A percentile compares a stretch with the other conserved stretches of the same genome.
Conservation (phyloP, 2,888 invertebrate genomes). For the Monopis laevigella region DNA sequence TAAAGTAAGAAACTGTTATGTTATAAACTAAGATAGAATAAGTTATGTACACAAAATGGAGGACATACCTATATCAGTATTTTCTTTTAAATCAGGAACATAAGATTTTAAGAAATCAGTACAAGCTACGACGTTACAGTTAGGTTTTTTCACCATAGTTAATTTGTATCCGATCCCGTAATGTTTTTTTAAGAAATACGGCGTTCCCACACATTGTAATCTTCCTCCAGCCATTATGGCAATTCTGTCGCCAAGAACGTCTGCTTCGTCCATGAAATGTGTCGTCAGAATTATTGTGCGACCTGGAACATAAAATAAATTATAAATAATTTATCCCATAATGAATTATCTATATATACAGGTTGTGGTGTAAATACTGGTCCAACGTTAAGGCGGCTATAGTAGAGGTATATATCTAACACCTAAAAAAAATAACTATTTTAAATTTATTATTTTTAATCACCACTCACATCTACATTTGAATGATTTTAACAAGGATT, state of each 20-base stretch:
- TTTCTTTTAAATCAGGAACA: constrained; percentile 73
- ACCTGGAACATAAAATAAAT: too few relatives aligned
- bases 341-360: too few relatives aligned
- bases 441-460: too few relatives aligned
- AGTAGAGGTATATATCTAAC: too few relatives aligned
- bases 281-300: constrained; percentile 84
- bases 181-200: constrained; percentile 85
- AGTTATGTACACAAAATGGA: neutral
- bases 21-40: neutral
- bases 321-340: too few relatives aligned
- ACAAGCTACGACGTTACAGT: constrained; percentile 38
- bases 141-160: constrained; percentile 57
- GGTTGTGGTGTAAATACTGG: too few relatives aligned
- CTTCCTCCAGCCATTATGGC: constrained; percentile 88
- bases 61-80: constrained; percentile 72
- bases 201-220: constrained; percentile 82
- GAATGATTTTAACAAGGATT: too few relatives aligned
- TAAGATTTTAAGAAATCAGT: constrained; percentile 69
- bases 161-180: constrained; percentile 89
- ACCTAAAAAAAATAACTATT: too few relatives aligned
- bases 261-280: constrained; percentile 93
- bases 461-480: too few relatives aligned
- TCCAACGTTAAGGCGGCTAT: too few relatives aligned
- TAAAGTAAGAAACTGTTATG: too few relatives aligned
- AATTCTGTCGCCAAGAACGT: constrained; percentile 85